Conservation (phyloP, 2,113 vertebrate species). For the Menidia beryllina region DNA sequence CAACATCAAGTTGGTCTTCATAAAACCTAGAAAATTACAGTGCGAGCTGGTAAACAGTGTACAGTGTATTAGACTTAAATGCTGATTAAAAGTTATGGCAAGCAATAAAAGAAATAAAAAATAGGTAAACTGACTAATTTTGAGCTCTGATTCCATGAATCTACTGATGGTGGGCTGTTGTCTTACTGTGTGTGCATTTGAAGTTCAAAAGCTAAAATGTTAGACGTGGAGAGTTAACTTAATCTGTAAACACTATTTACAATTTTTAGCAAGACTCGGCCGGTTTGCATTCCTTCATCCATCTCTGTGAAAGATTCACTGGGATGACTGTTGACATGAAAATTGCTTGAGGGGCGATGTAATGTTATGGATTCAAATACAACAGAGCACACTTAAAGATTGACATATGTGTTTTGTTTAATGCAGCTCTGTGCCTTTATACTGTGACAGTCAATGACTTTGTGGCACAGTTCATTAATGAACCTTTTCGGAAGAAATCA, state of each 20-base stretch:
- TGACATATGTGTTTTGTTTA: slow-evolving; percentile 1
- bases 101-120: slow-evolving; percentile 29
- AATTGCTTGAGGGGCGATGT: not conserved
- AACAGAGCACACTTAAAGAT: not conserved
- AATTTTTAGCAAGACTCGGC: too few species aligned
- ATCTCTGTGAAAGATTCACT: too few species aligned
- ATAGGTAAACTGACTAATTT: slow-evolving; percentile 11
- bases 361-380: not conserved
- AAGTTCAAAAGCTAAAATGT: not conserved
- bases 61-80: slow-evolving; percentile 32
- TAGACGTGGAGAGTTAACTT: too few species aligned
- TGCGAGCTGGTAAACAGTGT: slow-evolving; percentile 49
- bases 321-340: not conserved
- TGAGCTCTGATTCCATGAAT: slow-evolving; percentile 17
- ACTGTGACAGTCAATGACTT: not conserved
- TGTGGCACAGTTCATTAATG: slow-evolving; percentile 2
- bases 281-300: too few species aligned
- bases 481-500: slow-evolving; percentile 1
- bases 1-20: slow-evolving; percentile 66
- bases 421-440: not conserved
- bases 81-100: slow-evolving; percentile 11
- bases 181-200: not conserved
- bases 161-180: not conserved
- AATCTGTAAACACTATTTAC: too few species aligned
- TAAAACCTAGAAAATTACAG: slow-evolving; percentile 64